Conservation (phyloP, 2,113 vertebrate species). For the Aramus guarauna region DNA sequence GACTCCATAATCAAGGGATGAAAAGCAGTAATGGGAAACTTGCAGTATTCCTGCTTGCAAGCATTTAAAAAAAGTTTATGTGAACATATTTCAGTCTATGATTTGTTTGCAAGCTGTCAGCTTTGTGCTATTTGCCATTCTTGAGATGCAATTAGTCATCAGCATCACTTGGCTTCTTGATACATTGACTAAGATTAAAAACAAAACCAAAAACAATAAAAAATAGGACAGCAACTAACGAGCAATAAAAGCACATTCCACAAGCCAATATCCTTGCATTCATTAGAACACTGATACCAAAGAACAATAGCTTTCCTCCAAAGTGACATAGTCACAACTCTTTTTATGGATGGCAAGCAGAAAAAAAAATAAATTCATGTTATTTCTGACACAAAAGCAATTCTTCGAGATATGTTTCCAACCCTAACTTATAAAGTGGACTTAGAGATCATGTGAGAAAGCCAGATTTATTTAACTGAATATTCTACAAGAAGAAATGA, state of each 20-base stretch:
- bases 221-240: background rate
- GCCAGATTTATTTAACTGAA: constrained; percentile 12
- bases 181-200: background rate
- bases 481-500: background rate
- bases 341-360: background rate
- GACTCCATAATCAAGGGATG: background rate
- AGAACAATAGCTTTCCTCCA: background rate
- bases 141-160: background rate
- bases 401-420: background rate
- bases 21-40: background rate
- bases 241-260: background rate
- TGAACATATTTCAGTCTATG: background rate
- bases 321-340: background rate
- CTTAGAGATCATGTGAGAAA: background rate
- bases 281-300: background rate
- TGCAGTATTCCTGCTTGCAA: background rate
- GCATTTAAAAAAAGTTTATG: background rate
- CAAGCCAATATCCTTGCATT: background rate
- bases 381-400: background rate
- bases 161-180: background rate
- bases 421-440: background rate
- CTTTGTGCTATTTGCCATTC: background rate
- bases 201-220: background rate
- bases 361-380: background rate
- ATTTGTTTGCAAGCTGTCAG: background rate